These are phyloP conservation scores for Spheniscus humboldti DNA, from an alignment of 2,797 vertebrate species.

Conservation along the genomic window DNA sequence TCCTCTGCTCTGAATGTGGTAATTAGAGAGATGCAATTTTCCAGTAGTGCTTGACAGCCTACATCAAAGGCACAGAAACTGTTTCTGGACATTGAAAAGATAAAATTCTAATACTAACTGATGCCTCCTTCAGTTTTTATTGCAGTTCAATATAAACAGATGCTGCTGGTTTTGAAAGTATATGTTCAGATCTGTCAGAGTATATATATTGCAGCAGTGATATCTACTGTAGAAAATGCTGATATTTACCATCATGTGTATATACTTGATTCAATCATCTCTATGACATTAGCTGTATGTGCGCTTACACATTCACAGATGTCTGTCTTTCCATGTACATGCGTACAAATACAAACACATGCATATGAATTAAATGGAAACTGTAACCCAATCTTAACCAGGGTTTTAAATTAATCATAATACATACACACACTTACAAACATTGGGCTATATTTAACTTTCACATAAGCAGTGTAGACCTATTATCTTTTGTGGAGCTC, in stretches of 20 bases:
- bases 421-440: not conserved
- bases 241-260: not conserved
- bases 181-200: not conserved
- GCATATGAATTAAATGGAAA: constrained; percentile 32
- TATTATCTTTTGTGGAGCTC: constrained; percentile 36
- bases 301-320: not conserved
- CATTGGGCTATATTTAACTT: constrained; percentile 49
- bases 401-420: constrained; percentile 16
- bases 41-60: constrained; percentile 52
- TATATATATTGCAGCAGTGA: not conserved
- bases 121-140: constrained; percentile 56
- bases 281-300: not conserved
- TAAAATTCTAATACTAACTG: constrained; percentile 60
- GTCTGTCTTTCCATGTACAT: not conserved
- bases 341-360: constrained; percentile 1
- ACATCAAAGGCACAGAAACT: constrained; percentile 64
- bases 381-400: not conserved
- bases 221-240: not conserved
- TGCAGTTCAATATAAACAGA: constrained; percentile 29
- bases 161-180: constrained; percentile 7
- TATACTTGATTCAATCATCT: not conserved
- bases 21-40: constrained; percentile 55
- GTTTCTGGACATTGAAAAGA: constrained; percentile 66
- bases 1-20: not conserved
- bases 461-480: constrained; percentile 1